A percentile compares a stretch with the other conserved stretches of the same genome.
Evolutionary conservation across 2,113 vertebrate genomes (phyloP).

Genomic region (Corythaeola cristata): DNA sequence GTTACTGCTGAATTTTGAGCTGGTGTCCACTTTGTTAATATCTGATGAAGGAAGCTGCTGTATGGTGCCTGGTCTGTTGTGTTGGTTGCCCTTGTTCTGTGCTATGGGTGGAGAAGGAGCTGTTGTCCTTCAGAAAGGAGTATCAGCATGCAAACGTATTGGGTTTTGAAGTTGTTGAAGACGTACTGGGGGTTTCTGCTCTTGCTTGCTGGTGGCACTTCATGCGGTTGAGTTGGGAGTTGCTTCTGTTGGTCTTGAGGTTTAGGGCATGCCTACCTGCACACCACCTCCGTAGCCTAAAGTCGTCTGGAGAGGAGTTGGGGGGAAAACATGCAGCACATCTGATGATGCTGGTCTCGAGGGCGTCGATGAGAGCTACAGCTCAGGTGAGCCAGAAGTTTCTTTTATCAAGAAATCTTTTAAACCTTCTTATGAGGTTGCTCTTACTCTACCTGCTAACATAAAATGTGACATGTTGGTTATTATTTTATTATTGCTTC

Average conservation of each 20-base stretch:
- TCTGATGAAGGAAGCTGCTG: not conserved
- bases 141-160: not conserved
- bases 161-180: not conserved
- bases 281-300: too few species aligned
- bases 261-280: not conserved
- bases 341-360: not conserved
- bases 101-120: not conserved
- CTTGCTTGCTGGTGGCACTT: not conserved
- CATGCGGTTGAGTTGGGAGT: not conserved
- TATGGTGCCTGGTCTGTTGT: not conserved
- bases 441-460: not conserved
- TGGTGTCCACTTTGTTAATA: not conserved
- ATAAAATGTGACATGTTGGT: rapidly evolving
- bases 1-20: not conserved
- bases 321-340: not conserved
- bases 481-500: not conserved
- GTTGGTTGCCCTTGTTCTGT: not conserved
- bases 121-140: not conserved
- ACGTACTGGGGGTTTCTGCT: not conserved
- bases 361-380: not conserved
- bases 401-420: not conserved
- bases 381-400: not conserved
- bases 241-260: not conserved
- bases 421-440: not conserved
- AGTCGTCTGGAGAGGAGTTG: not conserved